phyloP scores from a whole-genome alignment of 2,113 vertebrate genomes.

The Cottus gobio region DNA sequence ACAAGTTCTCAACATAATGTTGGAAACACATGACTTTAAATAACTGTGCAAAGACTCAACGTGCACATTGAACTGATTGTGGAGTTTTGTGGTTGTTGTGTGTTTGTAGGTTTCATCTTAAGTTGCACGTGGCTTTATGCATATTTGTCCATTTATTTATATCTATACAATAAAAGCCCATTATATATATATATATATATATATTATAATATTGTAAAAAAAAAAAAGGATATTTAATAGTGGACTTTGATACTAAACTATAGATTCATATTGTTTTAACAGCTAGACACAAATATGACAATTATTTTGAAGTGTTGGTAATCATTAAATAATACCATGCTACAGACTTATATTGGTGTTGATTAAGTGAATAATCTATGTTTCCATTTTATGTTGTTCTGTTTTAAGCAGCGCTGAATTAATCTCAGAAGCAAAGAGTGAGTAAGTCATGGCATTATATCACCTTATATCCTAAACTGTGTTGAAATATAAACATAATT shows the following conservation, averaged over 20 bases:
- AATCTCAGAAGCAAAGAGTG: constrained; percentile 27
- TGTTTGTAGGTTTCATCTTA: background rate
- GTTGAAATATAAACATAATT: background rate
- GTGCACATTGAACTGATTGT: background rate
- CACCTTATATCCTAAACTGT: background rate
- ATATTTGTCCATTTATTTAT: background rate
- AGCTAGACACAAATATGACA: background rate
- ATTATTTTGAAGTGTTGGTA: background rate
- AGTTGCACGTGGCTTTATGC: background rate
- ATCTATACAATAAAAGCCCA: background rate
- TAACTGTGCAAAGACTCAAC: background rate
- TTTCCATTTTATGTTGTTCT: constrained; percentile 12
- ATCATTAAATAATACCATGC: background rate
- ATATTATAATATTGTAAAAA: background rate
- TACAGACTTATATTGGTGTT: background rate
- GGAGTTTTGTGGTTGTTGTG: background rate
- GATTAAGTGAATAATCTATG: background rate
- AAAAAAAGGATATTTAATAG: background rate
- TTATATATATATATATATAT: too few species aligned
- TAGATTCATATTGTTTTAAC: background rate
- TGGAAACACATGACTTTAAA: background rate
- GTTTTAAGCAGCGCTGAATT: constrained; percentile 61
- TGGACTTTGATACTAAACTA: background rate
- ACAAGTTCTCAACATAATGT: background rate
- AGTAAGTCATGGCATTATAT: constrained; percentile 58